Evolutionary conservation across 2,113 vertebrate species (phyloP).

Genomic region (Zapus hudsonius): DNA sequence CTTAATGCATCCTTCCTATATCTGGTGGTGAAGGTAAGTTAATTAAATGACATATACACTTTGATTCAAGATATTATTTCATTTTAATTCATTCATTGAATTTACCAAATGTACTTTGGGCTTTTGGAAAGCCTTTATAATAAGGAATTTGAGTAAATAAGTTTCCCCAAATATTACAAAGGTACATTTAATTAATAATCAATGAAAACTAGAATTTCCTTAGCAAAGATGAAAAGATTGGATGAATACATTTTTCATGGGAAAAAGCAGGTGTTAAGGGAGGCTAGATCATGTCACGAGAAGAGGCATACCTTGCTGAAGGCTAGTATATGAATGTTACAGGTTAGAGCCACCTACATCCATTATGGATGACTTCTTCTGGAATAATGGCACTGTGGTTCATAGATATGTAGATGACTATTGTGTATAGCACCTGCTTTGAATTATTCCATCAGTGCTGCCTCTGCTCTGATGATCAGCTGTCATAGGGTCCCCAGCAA

Average conservation of each 20-base stretch:
- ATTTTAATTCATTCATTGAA: not conserved
- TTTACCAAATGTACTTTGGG: not conserved
- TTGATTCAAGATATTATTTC: not conserved
- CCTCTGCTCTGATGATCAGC: not conserved
- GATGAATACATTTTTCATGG: not conserved
- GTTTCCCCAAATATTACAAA: not conserved
- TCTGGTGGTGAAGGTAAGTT: not conserved
- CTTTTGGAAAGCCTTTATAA: conserved; percentile 9
- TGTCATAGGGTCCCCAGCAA: not conserved
- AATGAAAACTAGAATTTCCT: not conserved
- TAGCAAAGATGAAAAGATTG: not conserved
- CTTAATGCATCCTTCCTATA: not conserved
- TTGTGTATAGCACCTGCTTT: not conserved
- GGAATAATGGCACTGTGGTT: not conserved
- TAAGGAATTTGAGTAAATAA: not conserved
- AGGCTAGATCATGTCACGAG: not conserved
- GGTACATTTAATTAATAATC: not conserved
- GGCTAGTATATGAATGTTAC: too few relatives aligned
- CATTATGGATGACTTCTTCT: not conserved
- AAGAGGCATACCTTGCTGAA: too few relatives aligned
- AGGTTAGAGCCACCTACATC: not conserved
- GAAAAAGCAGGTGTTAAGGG: not conserved
- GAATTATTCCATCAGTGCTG: conserved; percentile 11
- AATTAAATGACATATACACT: not conserved
- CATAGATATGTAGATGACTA: not conserved